A percentile compares a stretch with the other conserved stretches of the same genome.
phyloP scores from a whole-genome alignment of 2,113 vertebrate genomes.

The Sprattus sprattus region DNA sequence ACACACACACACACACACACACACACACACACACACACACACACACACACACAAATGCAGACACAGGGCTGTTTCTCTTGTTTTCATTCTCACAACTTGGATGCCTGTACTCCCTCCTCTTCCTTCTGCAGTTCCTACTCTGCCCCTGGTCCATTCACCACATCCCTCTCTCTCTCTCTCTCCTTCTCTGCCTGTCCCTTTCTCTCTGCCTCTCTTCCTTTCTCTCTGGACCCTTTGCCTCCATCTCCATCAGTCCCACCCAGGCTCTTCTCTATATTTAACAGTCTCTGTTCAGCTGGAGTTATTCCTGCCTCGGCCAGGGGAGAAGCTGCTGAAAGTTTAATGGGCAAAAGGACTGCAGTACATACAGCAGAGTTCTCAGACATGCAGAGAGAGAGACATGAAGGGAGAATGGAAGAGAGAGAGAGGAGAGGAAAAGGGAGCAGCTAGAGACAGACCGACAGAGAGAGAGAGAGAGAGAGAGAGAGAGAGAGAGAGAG shows the following conservation, averaged over 20 bases:
- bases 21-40: not conserved
- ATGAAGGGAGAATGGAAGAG: not conserved
- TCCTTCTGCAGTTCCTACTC: not conserved
- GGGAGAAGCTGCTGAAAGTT: conserved; percentile 72
- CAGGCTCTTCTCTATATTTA: conserved; percentile 72
- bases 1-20: not conserved
- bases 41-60: not conserved
- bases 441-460: not conserved
- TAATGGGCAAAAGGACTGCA: conserved; percentile 69
- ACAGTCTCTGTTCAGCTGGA: conserved; percentile 67
- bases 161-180: not conserved
- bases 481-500: not conserved
- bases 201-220: not conserved
- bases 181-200: not conserved
- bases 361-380: conserved; percentile 56
- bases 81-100: not conserved
- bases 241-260: conserved; percentile 51
- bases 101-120: not conserved
- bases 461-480: conserved; percentile 3
- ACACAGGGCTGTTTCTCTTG: not conserved
- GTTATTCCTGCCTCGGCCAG: conserved; percentile 72
- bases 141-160: not conserved
- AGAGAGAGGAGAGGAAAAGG: not conserved
- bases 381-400: conserved; percentile 47
- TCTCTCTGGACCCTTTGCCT: conserved; percentile 34